A percentile compares a stretch with the other conserved stretches of the same genome.
Evolutionary conservation across 2,113 vertebrate species (phyloP).

Genomic region (Anser cygnoides): DNA sequence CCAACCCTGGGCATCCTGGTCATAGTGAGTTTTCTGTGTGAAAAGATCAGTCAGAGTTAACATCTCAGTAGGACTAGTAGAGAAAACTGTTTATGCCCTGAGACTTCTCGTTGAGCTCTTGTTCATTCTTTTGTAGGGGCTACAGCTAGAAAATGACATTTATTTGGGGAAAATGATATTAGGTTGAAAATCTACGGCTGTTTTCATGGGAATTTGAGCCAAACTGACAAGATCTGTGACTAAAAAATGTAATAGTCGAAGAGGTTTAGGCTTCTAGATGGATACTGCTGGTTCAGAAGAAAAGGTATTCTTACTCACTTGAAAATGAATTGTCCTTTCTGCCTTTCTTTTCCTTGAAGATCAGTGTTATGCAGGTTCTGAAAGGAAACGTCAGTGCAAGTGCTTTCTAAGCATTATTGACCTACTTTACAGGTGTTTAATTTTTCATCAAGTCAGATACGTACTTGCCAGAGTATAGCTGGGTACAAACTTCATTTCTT

Average conservation of each 20-base stretch:
- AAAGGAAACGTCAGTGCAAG: neutral
- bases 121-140: neutral
- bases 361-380: neutral
- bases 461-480: neutral
- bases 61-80: neutral
- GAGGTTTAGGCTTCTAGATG: neutral
- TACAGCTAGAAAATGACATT: neutral
- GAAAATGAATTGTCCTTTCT: neutral
- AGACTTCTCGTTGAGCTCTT: neutral
- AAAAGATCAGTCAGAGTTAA: conserved; percentile 1
- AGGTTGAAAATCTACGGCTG: neutral
- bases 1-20: neutral
- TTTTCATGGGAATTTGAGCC: neutral
- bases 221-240: neutral
- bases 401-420: conserved; percentile 37
- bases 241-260: neutral
- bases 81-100: neutral
- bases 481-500: neutral
- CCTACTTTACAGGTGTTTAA: conserved; percentile 27
- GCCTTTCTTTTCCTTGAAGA: conserved; percentile 7
- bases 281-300: neutral
- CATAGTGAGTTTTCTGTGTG: neutral
- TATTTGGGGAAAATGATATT: neutral
- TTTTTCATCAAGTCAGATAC: neutral
- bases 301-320: neutral